phyloP scores from a whole-genome alignment of 2,113 vertebrate genomes.

The Athene noctua region DNA sequence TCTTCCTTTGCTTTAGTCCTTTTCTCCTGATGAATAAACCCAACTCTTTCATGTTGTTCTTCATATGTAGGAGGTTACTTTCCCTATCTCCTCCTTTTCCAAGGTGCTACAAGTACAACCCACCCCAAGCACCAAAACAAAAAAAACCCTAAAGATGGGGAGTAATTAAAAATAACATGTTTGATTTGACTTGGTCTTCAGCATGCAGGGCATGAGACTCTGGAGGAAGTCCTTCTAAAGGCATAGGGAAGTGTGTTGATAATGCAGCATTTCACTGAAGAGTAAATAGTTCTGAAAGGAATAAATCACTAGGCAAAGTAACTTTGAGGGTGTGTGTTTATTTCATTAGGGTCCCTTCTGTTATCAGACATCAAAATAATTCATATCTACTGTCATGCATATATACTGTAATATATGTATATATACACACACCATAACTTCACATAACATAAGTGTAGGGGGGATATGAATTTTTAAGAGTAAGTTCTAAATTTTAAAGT shows the following conservation, averaged over 20 bases:
- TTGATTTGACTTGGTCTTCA: background rate
- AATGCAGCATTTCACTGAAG: constrained; percentile 16
- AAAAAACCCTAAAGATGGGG: background rate
- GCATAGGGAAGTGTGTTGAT: background rate
- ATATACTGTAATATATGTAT: background rate
- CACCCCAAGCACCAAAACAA: background rate
- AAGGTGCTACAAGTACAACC: background rate
- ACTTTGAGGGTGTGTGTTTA: constrained; percentile 19
- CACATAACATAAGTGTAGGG: background rate
- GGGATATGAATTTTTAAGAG: background rate
- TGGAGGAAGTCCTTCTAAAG: background rate
- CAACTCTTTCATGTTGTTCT: background rate
- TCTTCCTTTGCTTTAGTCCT: background rate
- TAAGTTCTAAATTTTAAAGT: background rate
- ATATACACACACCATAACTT: background rate
- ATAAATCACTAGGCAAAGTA: constrained; percentile 46
- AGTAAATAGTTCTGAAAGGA: constrained; percentile 23
- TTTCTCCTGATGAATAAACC: background rate
- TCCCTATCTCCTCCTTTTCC: background rate
- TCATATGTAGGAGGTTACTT: background rate
- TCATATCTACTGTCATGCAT: background rate
- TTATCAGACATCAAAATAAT: constrained; percentile 1
- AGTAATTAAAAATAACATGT: background rate
- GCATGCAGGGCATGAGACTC: background rate
- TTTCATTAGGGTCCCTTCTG: constrained; percentile 31